Evolutionary conservation across 2,113 vertebrate genomes (phyloP), one percentile per base, ranked within the genome.

Genomic region (Pandion haliaetus): DNA sequence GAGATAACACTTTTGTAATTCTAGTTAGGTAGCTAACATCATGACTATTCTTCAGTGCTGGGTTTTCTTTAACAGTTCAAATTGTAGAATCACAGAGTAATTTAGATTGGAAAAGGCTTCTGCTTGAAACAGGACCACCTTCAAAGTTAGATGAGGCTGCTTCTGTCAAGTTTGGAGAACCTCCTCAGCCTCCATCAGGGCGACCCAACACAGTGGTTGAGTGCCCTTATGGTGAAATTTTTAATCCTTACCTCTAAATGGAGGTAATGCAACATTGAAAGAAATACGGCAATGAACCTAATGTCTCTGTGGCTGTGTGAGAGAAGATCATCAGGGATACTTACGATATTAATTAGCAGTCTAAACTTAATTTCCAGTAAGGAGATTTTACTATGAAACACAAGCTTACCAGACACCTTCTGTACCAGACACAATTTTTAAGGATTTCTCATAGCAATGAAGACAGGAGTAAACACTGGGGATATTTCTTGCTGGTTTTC

Each of bases 241-340:
- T 15, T 50, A 31, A 40, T 24, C 7, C 34, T 49, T 67, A 23
- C 16, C 18, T 72, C 14, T 69, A 58, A 58, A 38, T 32, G 17
- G 16, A 57, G 0, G 0, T 10, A 69, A 58, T 18, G 36, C 9
- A 23, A 10, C 4, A 0, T 12, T 71, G 28, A 62, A 72, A 31
- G 31, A 83, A 58, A n/a, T 31, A 44, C 1, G 13, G 1, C 31
- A 86, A 44, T 40, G 15, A 76, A 62, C 3, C 7, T 28, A 40
- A 47, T 42, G n/a, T 76, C 5, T n/a, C 12, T 58, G 7, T 66
- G 14, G 14, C 5, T 72, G 52, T 44, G 5, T 52, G 28, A 44
- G 13, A 26, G 10, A 50, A 2, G 14, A 3, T 44, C 2, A 23
- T 54, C 16, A 45, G 16, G 26, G 24, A 10, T 17, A 67, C 10